These are phyloP conservation scores for Galaxias olidus DNA, from an alignment of 2,797 vertebrate genomes.

Conservation along the genomic window DNA sequence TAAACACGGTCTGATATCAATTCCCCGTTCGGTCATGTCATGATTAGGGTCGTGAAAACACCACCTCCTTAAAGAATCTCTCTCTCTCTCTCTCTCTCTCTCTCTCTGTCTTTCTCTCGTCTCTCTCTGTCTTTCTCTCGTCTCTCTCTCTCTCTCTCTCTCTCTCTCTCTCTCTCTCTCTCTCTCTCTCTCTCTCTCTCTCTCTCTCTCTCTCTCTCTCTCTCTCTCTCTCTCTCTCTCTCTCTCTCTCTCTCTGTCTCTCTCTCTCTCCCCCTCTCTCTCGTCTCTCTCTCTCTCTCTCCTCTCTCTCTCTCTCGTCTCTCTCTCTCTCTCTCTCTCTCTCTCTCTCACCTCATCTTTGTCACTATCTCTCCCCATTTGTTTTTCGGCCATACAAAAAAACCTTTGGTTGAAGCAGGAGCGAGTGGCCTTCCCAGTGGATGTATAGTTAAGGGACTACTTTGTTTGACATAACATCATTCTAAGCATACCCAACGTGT, in stretches of 20 bases:
- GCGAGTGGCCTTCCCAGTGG: too few species aligned
- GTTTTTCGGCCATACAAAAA: too few species aligned
- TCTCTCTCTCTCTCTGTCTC: neutral
- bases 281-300: neutral
- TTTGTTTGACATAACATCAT: too few species aligned
- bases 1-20: too few species aligned
- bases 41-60: too few species aligned
- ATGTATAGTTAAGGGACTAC: too few species aligned
- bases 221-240: conserved; percentile 1
- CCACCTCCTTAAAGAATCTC: neutral
- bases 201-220: conserved; percentile 3
- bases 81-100: neutral
- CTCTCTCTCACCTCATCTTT: neutral
- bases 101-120: neutral
- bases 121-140: neutral
- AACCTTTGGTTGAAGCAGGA: too few species aligned
- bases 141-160: neutral
- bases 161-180: neutral
- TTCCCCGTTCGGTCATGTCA: too few species aligned
- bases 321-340: neutral
- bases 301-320: neutral
- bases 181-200: neutral
- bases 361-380: too few species aligned
- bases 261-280: conserved; percentile 23
- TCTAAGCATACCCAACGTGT: too few species aligned